These are phyloP conservation scores for Manis crassicaudata DNA, from an alignment of 2,797 vertebrate species.

Conservation along the genomic window DNA sequence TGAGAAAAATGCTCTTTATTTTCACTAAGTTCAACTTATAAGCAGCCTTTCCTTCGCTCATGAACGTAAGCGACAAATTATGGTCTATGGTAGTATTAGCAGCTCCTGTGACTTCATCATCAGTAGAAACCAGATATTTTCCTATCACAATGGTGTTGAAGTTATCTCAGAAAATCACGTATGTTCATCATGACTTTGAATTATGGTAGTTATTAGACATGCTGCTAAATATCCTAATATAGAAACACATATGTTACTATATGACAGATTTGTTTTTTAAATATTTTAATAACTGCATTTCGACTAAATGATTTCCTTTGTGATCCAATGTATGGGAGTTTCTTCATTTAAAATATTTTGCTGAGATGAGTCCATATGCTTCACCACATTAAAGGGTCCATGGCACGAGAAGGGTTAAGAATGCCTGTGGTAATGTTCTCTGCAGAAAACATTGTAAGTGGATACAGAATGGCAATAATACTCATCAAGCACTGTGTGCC, in stretches of 20 bases:
- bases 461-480: not conserved
- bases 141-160: not conserved
- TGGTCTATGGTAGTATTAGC: too few species aligned
- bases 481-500: not conserved
- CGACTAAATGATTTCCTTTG: conserved; percentile 1
- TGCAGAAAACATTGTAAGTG: not conserved
- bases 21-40: not conserved
- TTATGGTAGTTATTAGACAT: not conserved
- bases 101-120: not conserved
- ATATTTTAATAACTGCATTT: conserved; percentile 57
- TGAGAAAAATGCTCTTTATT: not conserved
- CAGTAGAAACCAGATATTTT: not conserved
- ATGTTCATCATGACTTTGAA: not conserved
- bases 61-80: not conserved
- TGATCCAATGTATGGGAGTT: not conserved
- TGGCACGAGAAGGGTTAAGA: not conserved
- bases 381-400: not conserved
- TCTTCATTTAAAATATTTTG: not conserved
- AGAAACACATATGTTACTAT: conserved; percentile 27
- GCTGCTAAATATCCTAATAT: not conserved
- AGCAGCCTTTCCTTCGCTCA: not conserved
- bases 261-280: conserved; percentile 34
- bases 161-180: conserved; percentile 3
- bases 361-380: not conserved
- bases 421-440: not conserved